phyloP scores from a whole-genome alignment of 2,888 invertebrate genomes.

The Deilephila elpenor region DNA sequence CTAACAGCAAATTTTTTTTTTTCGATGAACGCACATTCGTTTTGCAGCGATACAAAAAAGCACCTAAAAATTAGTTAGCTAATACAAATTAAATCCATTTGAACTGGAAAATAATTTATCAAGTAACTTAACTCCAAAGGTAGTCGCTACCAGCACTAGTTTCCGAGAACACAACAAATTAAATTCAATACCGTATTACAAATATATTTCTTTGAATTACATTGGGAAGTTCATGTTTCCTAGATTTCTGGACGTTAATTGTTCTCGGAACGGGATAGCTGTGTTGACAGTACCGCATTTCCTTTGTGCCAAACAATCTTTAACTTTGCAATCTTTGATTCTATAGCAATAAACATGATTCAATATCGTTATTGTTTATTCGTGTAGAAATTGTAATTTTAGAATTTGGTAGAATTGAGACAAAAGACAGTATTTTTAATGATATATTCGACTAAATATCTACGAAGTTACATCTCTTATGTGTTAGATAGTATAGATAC shows the following conservation, averaged over 20 bases:
- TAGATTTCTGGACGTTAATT: conserved; percentile 5
- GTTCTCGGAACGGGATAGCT: background rate
- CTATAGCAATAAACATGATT: background rate
- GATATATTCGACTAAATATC: too few relatives aligned
- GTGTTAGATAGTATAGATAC: too few relatives aligned
- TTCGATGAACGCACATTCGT: too few relatives aligned
- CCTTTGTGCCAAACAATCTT: conserved; percentile 7
- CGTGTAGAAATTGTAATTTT: background rate
- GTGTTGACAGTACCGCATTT: conserved; percentile 4
- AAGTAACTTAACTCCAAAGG: background rate
- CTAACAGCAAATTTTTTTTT: too few relatives aligned
- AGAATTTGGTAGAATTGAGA: background rate
- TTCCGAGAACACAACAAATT: background rate
- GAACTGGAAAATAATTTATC: too few relatives aligned
- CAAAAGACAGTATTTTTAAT: too few relatives aligned
- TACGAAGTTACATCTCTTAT: too few relatives aligned
- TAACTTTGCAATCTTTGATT: background rate
- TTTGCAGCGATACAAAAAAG: too few relatives aligned
- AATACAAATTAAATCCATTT: too few relatives aligned
- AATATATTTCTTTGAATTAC: background rate
- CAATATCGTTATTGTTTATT: background rate
- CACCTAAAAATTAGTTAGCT: too few relatives aligned
- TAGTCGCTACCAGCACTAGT: background rate
- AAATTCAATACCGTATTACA: background rate
- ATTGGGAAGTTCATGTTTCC: background rate